These are phyloP conservation scores for Ostrea denselamellosa DNA, from an alignment of 1,140 invertebrate species.

Conservation along the genomic window DNA sequence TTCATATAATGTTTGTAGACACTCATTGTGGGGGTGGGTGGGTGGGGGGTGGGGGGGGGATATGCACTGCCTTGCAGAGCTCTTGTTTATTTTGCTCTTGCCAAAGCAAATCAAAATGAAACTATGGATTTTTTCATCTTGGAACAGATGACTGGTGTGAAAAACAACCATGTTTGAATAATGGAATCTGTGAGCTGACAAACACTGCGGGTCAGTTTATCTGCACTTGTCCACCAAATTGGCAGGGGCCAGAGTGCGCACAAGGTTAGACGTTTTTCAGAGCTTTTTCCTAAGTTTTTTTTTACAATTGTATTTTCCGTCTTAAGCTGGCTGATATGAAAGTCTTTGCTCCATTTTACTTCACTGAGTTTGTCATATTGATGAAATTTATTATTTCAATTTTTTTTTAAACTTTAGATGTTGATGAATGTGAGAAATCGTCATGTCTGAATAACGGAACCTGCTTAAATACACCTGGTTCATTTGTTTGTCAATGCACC, in stretches of 20 bases:
- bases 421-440: constrained; percentile 65
- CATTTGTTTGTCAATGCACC: constrained; percentile 58
- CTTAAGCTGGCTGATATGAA: no score
- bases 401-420: constrained; percentile 49
- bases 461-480: constrained; percentile 61
- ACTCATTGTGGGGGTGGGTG: no score
- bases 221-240: constrained; percentile 88
- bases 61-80: no score
- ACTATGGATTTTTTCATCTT: neutral
- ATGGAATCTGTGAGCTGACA: constrained; percentile 82
- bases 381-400: neutral
- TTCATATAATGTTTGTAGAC: no score
- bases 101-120: neutral
- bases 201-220: constrained; percentile 84
- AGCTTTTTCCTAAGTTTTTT: neutral
- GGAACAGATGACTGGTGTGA: constrained; percentile 63
- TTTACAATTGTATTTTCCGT: neutral
- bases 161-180: constrained; percentile 87
- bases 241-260: constrained; percentile 96
- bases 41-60: no score
- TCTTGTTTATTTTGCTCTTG: no score
- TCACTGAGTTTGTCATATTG: no score
- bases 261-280: constrained; percentile 17
- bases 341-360: no score
- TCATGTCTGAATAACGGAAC: constrained; percentile 59